Evolutionary conservation across 2,797 vertebrate genomes (phyloP).

Genomic region (Liparis tanakae): DNA sequence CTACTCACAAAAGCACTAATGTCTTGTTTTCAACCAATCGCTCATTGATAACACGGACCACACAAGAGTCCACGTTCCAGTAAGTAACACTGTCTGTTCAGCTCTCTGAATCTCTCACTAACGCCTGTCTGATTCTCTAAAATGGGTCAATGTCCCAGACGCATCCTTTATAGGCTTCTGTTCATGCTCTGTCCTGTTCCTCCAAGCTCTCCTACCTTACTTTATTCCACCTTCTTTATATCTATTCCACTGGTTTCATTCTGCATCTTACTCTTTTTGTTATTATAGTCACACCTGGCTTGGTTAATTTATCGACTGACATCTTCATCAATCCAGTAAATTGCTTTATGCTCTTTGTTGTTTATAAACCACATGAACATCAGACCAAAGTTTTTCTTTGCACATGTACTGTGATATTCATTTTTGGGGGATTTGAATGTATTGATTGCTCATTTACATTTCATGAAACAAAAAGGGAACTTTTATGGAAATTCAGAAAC

Average conservation of each 20-base stretch:
- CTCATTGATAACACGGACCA: conserved; percentile 89
- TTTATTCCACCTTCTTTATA: conserved; percentile 53
- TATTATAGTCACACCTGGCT: conserved; percentile 52
- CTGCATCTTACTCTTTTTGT: conserved; percentile 63
- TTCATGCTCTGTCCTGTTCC: conserved; percentile 61
- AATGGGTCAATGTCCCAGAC: conserved; percentile 59
- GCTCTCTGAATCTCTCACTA: conserved; percentile 71
- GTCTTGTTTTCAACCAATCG: conserved; percentile 91
- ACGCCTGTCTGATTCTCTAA: conserved; percentile 69
- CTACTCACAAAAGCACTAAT: conserved; percentile 88
- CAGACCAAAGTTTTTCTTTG: conserved; percentile 28
- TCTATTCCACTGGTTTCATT: conserved; percentile 64
- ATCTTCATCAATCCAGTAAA: conserved; percentile 68
- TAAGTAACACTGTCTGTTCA: conserved; percentile 86
- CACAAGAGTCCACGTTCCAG: conserved; percentile 86
- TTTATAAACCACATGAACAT: conserved; percentile 49
- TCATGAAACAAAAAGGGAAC: conserved; percentile 19
- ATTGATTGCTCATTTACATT: conserved; percentile 44
- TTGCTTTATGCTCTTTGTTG: conserved; percentile 56
- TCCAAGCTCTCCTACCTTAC: conserved; percentile 53
- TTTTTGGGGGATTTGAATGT: conserved; percentile 34
- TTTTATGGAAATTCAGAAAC: conserved; percentile 11
- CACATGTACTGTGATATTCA: conserved; percentile 14
- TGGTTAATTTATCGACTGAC: conserved; percentile 62
- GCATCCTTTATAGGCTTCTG: conserved; percentile 62